Evolutionary conservation across 2,888 invertebrate genomes (phyloP).

Genomic region (Perizoma flavofasciatum): DNA sequence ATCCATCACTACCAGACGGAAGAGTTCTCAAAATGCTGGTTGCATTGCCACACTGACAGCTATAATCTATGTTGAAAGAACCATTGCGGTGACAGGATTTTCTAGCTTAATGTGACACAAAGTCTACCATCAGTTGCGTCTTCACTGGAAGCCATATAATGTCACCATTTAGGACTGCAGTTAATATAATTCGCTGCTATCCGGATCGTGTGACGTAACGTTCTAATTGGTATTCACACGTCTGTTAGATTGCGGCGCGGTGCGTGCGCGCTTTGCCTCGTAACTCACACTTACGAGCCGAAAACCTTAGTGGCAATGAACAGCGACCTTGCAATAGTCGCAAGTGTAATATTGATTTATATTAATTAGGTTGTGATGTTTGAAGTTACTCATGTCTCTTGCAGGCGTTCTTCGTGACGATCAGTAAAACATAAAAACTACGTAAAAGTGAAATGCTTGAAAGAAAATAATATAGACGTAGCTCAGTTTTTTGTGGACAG

Average conservation of each 20-base stretch:
- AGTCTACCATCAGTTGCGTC: background rate
- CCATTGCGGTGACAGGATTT: too few species aligned
- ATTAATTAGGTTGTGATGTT: conserved; percentile 33
- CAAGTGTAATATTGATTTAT: conserved; percentile 41
- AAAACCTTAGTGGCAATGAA: conserved; percentile 45
- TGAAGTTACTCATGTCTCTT: background rate
- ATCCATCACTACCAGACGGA: too few species aligned
- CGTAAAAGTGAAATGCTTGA: too few species aligned
- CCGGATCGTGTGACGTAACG: conserved; percentile 30
- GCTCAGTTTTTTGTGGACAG: too few species aligned
- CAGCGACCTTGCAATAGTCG: conserved; percentile 46
- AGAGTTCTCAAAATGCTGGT: too few species aligned
- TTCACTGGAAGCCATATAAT: conserved; percentile 8
- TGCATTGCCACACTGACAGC: too few species aligned
- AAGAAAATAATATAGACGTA: too few species aligned
- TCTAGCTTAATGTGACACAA: too few species aligned
- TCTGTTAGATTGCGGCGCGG: conserved; percentile 23
- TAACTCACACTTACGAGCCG: conserved; percentile 36
- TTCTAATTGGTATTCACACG: conserved; percentile 33
- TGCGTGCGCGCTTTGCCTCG: conserved; percentile 31
- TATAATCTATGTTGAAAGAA: too few species aligned
- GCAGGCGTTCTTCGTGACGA: too few species aligned
- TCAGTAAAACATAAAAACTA: too few species aligned
- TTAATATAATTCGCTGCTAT: conserved; percentile 2
- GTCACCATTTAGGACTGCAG: conserved; percentile 8